Base-by-base conservation (phyloP, 1,140 invertebrate species). In the Littorina saxatilis region DNA sequence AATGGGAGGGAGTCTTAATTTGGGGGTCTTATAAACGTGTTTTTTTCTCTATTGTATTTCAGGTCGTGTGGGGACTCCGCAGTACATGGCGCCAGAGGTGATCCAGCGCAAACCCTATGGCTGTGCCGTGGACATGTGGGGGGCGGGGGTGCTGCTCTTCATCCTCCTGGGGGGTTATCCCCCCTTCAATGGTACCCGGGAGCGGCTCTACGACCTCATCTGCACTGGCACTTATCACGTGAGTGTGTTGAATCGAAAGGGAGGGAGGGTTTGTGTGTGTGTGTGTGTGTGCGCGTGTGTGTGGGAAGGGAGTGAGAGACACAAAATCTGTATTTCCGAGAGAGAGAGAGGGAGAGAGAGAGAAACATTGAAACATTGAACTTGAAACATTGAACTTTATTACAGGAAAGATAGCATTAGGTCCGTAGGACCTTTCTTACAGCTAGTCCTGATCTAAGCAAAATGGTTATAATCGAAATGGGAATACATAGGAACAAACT, bases 1-100 rank as follows among this genome's bases (percentile, higher is more conserved):
- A n/a, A n/a, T n/a, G n/a, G n/a, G n/a, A n/a, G n/a, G n/a, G n/a
- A n/a, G n/a, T n/a, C n/a, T n/a, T n/a, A n/a, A n/a, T n/a, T n/a
- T n/a, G n/a, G n/a, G n/a, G n/a, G n/a, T n/a, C n/a, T n/a, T n/a
- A n/a, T n/a, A n/a, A n/a, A n/a, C n/a, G n/a, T n/a, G n/a, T n/a
- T n/a, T n/a, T n/a, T n/a, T n/a, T n/a, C n/a, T n/a, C n/a, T n/a
- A n/a, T n/a, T n/a, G n/a, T n/a, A n/a, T n/a, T 86, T 29, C 93
- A 97, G 96, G 97, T 91, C 95, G 97, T 78, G 96, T 99, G 72
- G 98, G 98, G 66, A 98, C 97, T 82, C 97, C 98, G 35, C 97
- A 98, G 91, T 99, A 98, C 91, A 99, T 99, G 97, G 96, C 98
- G 35, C 98, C 99, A 13, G 98, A 99, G 94, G 96, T 99, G 81